Evolutionary conservation across 2,797 vertebrate species (phyloP), one percentile per base, ranked within the genome.

Genomic region (Danio kyathit): DNA sequence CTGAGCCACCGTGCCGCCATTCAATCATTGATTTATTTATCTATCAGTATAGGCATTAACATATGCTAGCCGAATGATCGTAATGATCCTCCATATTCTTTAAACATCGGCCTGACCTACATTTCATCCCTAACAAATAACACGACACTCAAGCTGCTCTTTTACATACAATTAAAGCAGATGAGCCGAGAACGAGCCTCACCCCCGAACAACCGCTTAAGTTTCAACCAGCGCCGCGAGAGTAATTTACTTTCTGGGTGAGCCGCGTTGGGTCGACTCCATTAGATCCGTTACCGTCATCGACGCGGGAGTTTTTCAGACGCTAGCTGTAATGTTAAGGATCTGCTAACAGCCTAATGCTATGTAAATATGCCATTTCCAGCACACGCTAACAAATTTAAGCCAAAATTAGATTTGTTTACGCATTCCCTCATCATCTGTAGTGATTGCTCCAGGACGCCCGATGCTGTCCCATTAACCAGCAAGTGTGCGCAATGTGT

Each of bases 301-400:
- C 63, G 29, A 29, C 29, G 29, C 29, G 29, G 29, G 29, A 29
- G 29, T 29, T 29, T n/a, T 29, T 29, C 29, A 29, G 29, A 29
- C 49, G 14, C 49, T 52, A 52, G 49, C 49, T 29, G 29, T 3
- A 29, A 29, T 29, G 49, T 80, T 75, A 69, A 59, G 56, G 54
- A 86, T 75, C 77, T 76, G 49, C 74, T 78, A 81, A 84, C 78
- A 41, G 57, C 61, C 67, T 72, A 81, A 81, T 84, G 75, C 71
- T 76, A 82, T 84, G 83, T 82, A 83, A 86, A 84, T 86, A 51
- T 84, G 79, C 83, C 73, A 65, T 76, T 86, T 84, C 79, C 81
- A 59, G 77, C 67, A 56, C 73, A 46, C 59, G 67, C 59, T 85
- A 74, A 80, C 72, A 80, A 78, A 84, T 85, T 82, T 82, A 85